phyloP scores from a whole-genome alignment of 2,113 vertebrate species.

The Pomatorhinus ruficollis region DNA sequence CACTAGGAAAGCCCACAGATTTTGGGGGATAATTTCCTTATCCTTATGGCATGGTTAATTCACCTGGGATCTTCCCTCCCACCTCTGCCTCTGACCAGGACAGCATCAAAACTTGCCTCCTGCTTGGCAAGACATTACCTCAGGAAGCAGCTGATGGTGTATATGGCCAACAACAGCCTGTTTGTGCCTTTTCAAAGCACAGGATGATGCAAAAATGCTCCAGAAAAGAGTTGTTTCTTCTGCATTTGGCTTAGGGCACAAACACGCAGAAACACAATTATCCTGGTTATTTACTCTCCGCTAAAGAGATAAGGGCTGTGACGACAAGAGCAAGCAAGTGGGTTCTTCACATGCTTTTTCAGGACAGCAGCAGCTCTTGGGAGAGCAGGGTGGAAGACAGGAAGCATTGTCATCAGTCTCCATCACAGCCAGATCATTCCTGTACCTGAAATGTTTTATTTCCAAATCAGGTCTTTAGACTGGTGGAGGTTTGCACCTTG shows the following conservation, averaged over 20 bases:
- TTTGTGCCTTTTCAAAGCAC: background rate
- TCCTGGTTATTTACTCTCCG: background rate
- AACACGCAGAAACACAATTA: background rate
- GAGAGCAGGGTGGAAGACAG: background rate
- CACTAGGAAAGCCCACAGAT: background rate
- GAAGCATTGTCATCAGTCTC: background rate
- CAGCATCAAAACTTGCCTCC: background rate
- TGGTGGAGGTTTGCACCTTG: background rate
- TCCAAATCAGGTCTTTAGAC: background rate
- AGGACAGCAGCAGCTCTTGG: background rate
- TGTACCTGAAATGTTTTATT: background rate
- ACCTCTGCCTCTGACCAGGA: background rate
- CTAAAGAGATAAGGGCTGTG: background rate
- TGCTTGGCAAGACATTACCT: rapidly evolving
- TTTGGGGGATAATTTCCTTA: background rate
- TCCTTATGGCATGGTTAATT: background rate
- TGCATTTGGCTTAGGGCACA: background rate
- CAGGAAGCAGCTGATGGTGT: background rate
- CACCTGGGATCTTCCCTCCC: background rate
- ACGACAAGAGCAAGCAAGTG: background rate
- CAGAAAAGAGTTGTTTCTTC: background rate
- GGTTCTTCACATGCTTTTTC: background rate
- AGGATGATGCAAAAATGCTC: rapidly evolving
- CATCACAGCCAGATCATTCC: background rate
- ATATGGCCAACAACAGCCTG: background rate